Base-by-base conservation (phyloP, 2,888 invertebrate genomes). In the Sarcophaga variegata region DNA sequence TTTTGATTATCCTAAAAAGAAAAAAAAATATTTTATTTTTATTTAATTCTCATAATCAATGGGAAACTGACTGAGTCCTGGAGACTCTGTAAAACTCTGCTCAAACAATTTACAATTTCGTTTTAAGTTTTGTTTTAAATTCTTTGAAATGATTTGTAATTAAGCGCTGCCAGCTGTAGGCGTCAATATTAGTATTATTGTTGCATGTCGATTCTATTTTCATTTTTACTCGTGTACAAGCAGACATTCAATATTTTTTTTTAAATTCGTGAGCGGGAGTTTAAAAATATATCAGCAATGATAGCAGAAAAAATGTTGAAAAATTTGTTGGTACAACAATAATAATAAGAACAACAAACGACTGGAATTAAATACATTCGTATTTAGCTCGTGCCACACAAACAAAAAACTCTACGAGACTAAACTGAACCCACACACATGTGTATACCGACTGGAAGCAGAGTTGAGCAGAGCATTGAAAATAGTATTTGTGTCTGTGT, bases 331-430 rank as follows among this genome's bases (percentile, higher is more conserved):
- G 10, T 37, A 8, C 37, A 37, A 45, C 17, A 67, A n/a, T 20
- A 67, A 47, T 4, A n/a, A 8, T 22, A 67, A 11, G 20, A 25
- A 59, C 12, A 60, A 12, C n/a, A 72, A 72, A 62, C 60, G 47
- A 47, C 22, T 22, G 37, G 0, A 47, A 74, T 74, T 74, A 47
- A 63, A 45, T n/a, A 62, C 45, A 72, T n/a, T 59, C 20, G 45
- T 72, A 74, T 62, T 74, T 74, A 64, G 49, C 63, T 49, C 49
- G 22, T 63, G 25, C 25, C 5, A 47, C 17, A 75, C 17, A 54
- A 25, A 12, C 4, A 22, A 10, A 54, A 22, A 75, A 64, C 25
- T 49, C 12, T 75, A n/a, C 25, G 27, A 17, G n/a, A 49, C 20
- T 49, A 64, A 27, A 37, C 60, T 20, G 12, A 54, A 22, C 22